These are phyloP conservation scores for Melangyna quadrimaculata DNA, from an alignment of 2,888 invertebrate species.

Conservation along the genomic window DNA sequence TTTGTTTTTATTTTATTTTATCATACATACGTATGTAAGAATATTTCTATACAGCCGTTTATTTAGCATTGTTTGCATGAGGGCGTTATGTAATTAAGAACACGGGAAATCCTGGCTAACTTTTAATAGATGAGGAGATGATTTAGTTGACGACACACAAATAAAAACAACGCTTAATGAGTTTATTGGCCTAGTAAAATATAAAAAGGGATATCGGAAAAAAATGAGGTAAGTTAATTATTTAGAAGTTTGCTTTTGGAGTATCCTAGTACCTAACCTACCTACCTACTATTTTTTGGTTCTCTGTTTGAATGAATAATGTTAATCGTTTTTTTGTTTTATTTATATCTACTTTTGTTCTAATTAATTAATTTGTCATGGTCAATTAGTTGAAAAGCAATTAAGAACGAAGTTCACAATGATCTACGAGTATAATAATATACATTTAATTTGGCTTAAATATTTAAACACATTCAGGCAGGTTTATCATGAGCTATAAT, in stretches of 20 bases:
- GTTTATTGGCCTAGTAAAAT: constrained; percentile 21
- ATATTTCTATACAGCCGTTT: not conserved
- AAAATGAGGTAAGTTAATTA: not conserved
- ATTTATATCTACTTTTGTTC: not conserved
- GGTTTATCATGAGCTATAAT: too few relatives aligned
- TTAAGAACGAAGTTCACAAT: not conserved
- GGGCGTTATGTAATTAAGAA: constrained; percentile 15
- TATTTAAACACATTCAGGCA: not conserved
- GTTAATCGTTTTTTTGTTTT: not conserved
- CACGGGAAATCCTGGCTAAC: constrained; percentile 3
- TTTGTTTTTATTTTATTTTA: not conserved
- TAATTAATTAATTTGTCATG: not conserved
- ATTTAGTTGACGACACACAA: not conserved
- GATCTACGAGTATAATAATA: too few relatives aligned
- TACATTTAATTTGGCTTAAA: too few relatives aligned
- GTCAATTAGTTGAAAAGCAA: not conserved
- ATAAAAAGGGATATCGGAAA: not conserved
- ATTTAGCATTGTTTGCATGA: not conserved
- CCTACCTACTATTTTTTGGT: not conserved
- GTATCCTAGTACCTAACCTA: not conserved
- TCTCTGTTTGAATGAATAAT: not conserved
- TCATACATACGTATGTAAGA: too few relatives aligned
- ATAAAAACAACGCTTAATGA: not conserved
- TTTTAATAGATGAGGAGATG: not conserved
- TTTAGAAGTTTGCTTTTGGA: not conserved